Conservation (phyloP, 2,113 vertebrate genomes). For the Deroptyus accipitrinus region DNA sequence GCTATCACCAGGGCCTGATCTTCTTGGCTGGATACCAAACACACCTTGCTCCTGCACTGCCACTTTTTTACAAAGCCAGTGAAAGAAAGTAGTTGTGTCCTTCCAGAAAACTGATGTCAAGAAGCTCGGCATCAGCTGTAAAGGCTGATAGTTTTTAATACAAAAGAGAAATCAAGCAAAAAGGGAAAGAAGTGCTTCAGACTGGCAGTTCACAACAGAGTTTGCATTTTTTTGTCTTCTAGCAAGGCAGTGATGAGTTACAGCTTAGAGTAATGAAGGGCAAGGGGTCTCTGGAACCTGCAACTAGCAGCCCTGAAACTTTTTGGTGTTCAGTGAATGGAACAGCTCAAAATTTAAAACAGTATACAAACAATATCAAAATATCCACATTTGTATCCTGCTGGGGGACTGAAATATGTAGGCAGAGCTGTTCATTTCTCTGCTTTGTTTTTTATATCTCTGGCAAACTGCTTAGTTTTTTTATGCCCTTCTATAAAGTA, state of each 20-base stretch:
- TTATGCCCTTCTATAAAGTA: neutral
- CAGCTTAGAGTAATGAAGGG: neutral
- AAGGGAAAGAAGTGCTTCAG: neutral
- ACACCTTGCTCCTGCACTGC: neutral
- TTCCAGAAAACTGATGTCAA: neutral
- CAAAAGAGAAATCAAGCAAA: neutral
- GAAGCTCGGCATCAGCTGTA: neutral
- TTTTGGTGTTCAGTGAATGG: neutral
- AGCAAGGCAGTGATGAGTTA: neutral
- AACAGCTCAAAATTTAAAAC: neutral
- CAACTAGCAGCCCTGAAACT: neutral
- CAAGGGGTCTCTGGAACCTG: neutral
- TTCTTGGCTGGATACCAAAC: neutral
- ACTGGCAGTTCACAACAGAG: neutral
- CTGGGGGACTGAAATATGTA: neutral
- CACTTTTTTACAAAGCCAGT: neutral
- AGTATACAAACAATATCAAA: neutral
- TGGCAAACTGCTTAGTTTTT: rapidly evolving
- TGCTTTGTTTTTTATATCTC: neutral
- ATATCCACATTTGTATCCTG: neutral
- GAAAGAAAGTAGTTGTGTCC: neutral
- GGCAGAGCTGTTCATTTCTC: neutral
- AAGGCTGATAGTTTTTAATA: neutral
- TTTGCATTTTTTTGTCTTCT: neutral
- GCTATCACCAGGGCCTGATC: neutral